Base-by-base conservation (phyloP, 2,888 invertebrate genomes). In the Beris morrisii region DNA sequence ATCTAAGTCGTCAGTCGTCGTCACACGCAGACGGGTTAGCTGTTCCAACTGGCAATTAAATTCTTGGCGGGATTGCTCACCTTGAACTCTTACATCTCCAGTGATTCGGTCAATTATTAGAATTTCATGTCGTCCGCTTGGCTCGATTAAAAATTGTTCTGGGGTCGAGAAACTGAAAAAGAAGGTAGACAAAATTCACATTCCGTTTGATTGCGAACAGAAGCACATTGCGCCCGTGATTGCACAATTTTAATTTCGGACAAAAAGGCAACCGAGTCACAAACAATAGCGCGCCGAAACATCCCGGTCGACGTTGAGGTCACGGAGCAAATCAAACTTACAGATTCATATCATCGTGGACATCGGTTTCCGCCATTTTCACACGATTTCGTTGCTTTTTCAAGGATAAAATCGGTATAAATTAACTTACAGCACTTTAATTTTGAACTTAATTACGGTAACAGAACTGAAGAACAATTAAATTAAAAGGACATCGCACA, bases 131-230 rank as follows among this genome's bases (percentile, higher is more conserved):
- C 87, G 85, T 56, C 86, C 84, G 70, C 88, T 87, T 12, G 95
- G 92, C 80, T 94, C 93, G 72, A 96, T 84, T 75, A 89, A 92
- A 80, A 95, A 94, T 78, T 91, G 92, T 74, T 96, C 95, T 59
- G 91, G 87, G n/a, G 94, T 93, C 71, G 88, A 88, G 74, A 93
- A 93, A 73, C 92, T 93, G 61, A 43, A 65, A 68, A 58, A 13
- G 57, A 65, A 52, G 31, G 50, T 12, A 64, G 44, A 28, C 31
- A 30, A 67, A 55, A 43, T 59, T 50, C 75, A 73, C 70, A 71
- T 64, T 32, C 52, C 31, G 56, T 7, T 38, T 46, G n/a, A 44
- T 44, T 9, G 11, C 44, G n/a, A 44, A 44, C 9, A 1, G n/a
- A 44, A n/a, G 44, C 9, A 44, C 44, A 22, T 22, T 22, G 22